phyloP scores from a whole-genome alignment of 2,888 invertebrate species.

The Yponomeuta sedellus region DNA sequence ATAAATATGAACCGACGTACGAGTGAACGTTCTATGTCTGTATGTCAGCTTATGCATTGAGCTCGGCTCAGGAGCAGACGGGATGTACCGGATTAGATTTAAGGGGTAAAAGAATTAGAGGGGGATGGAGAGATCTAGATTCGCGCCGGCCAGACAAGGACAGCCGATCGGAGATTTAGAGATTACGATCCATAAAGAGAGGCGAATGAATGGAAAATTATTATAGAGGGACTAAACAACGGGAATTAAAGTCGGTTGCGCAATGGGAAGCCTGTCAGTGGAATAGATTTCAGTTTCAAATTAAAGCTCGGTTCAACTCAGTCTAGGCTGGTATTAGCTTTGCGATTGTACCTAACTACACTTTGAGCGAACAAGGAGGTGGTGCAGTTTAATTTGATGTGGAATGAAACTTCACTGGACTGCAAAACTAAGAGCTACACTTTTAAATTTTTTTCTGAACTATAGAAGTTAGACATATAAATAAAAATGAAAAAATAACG shows the following conservation, averaged over 20 bases:
- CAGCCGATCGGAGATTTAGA: slow-evolving; percentile 59
- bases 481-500: too few relatives aligned
- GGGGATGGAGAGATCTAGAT: slow-evolving; percentile 38
- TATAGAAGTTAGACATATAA: too few relatives aligned
- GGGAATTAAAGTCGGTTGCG: slow-evolving; percentile 41
- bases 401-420: not conserved
- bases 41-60: slow-evolving; percentile 39
- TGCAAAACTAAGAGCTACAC: too few relatives aligned
- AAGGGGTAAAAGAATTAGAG: slow-evolving; percentile 70
- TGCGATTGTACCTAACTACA: not conserved
- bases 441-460: too few relatives aligned
- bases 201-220: slow-evolving; percentile 73
- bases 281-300: slow-evolving; percentile 26
- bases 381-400: not conserved
- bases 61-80: slow-evolving; percentile 51
- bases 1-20: slow-evolving; percentile 13
- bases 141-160: slow-evolving; percentile 49
- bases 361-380: not conserved
- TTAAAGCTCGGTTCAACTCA: not conserved
- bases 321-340: slow-evolving; percentile 22
- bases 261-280: slow-evolving; percentile 29
- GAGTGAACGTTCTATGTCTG: slow-evolving; percentile 24
- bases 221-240: slow-evolving; percentile 60
- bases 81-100: slow-evolving; percentile 75
- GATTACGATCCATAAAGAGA: slow-evolving; percentile 76